These are phyloP conservation scores for Hemicentrotus pulcherrimus DNA, from an alignment of 35 echinoderm and acorn worm genomes.

Conservation along the genomic window DNA sequence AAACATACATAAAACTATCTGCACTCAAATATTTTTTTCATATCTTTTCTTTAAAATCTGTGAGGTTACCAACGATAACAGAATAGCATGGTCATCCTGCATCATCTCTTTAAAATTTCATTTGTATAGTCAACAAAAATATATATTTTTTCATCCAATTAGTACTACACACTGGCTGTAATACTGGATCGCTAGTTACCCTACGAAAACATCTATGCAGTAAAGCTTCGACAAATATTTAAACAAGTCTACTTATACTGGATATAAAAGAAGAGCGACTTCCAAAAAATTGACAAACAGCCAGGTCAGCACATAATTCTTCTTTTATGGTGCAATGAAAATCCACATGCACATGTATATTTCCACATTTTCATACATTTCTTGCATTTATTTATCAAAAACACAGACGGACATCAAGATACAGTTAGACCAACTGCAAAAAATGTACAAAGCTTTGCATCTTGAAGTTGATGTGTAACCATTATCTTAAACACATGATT, in stretches of 20 bases:
- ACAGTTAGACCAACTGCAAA: background rate
- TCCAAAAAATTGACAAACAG: background rate
- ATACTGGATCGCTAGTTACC: conserved; percentile 28
- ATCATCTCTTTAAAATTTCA: conserved; percentile 47
- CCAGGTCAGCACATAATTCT: background rate
- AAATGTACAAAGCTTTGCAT: conserved; percentile 19
- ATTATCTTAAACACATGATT: background rate
- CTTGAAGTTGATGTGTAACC: background rate
- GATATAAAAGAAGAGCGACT: conserved; percentile 4
- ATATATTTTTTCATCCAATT: conserved; percentile 42
- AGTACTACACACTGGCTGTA: conserved; percentile 45
- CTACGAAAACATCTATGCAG: conserved; percentile 8
- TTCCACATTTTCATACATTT: conserved; percentile 1
- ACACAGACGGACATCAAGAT: background rate
- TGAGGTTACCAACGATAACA: conserved; percentile 35
- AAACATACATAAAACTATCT: conserved; percentile 58
- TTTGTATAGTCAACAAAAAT: conserved; percentile 52
- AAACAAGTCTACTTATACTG: conserved; percentile 13
- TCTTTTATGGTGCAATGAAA: background rate
- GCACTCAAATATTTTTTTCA: conserved; percentile 43
- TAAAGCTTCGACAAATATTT: conserved; percentile 5
- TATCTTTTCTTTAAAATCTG: conserved; percentile 45
- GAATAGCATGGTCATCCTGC: background rate
- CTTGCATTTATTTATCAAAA: conserved; percentile 20
- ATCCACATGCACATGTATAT: background rate